Evolutionary conservation across 2,888 invertebrate genomes (phyloP).

Genomic region (Pristionchus exspectatus): DNA sequence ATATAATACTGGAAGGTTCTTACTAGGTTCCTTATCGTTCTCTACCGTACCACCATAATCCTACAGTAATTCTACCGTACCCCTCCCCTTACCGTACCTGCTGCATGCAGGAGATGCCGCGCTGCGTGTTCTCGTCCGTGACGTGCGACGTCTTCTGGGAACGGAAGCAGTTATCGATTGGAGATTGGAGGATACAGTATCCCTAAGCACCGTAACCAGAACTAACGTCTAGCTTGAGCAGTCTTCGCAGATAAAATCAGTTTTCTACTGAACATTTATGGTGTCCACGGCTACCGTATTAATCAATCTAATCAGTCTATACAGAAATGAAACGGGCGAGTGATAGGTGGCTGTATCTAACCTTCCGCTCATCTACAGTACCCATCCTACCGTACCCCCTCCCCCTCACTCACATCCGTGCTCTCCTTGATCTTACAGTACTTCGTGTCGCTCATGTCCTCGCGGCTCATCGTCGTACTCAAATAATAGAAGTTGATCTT

Average conservation of each 20-base stretch:
- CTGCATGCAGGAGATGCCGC: background rate
- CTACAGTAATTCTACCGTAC: background rate
- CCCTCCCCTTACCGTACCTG: background rate
- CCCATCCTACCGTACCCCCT: background rate
- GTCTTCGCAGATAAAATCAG: no score
- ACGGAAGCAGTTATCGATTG: background rate
- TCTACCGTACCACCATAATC: no score
- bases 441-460: constrained; percentile 21
- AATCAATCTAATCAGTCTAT: no score
- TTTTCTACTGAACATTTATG: no score
- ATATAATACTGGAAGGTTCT: no score
- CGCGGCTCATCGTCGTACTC: background rate
- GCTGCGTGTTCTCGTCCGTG: constrained; percentile 18
- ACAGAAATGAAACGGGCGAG: no score
- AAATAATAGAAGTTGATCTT: background rate
- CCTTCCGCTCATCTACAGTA: no score
- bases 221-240: no score
- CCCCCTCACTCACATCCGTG: background rate
- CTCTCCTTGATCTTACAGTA: background rate
- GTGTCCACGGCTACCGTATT: no score
- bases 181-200: background rate
- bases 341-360: no score
- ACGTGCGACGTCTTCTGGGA: background rate
- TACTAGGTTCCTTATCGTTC: no score
- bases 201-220: no score